Percentiles rank a stretch among this genome's conserved stretches.
These are phyloP conservation scores for Listronotus oregonensis DNA, from an alignment of 1,140 invertebrate genomes.

Conservation along the genomic window DNA sequence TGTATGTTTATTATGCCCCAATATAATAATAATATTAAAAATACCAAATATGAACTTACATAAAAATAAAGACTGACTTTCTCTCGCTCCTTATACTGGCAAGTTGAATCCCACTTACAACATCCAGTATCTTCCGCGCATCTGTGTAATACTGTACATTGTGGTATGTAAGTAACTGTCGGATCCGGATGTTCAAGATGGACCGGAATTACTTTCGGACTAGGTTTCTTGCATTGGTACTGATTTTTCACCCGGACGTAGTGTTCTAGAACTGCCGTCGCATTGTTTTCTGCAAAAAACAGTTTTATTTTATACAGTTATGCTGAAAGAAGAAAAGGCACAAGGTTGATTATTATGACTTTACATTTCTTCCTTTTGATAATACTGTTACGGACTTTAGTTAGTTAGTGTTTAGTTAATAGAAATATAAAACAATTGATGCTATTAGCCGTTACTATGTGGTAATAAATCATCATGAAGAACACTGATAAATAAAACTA, in stretches of 20 bases:
- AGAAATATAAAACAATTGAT: too few species aligned
- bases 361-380: too few species aligned
- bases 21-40: too few species aligned
- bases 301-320: not conserved
- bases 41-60: conserved; percentile 61
- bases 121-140: conserved; percentile 81
- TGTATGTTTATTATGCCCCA: too few species aligned
- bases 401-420: too few species aligned
- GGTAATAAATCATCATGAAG: too few species aligned
- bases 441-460: too few species aligned
- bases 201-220: conserved; percentile 66
- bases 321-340: conserved; percentile 2
- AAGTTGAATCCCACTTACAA: conserved; percentile 66
- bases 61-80: conserved; percentile 72
- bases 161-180: conserved; percentile 72
- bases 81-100: conserved; percentile 68
- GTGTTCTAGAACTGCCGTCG: conserved; percentile 61
- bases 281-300: conserved; percentile 41
- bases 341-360: too few species aligned
- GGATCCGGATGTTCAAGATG: conserved; percentile 68
- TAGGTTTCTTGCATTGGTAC: conserved; percentile 66
- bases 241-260: conserved; percentile 62
- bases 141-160: conserved; percentile 74
- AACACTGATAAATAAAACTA: too few species aligned
- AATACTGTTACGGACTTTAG: too few species aligned